Conservation (phyloP, 2,113 vertebrate genomes). For the Melozone crissalis region DNA sequence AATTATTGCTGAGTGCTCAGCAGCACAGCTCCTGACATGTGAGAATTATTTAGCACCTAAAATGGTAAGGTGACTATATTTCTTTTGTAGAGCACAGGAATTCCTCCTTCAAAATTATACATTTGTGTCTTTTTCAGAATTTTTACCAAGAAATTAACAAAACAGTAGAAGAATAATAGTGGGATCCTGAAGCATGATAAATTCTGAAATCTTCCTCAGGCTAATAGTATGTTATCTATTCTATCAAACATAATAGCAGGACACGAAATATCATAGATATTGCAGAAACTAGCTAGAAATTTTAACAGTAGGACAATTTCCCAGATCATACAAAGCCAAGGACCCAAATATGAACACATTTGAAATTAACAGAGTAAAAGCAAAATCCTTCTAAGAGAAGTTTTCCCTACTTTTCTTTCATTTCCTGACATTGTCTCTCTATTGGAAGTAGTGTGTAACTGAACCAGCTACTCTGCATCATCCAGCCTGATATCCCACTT, state of each 20-base stretch:
- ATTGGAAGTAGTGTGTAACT: neutral
- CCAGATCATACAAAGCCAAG: neutral
- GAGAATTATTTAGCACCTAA: neutral
- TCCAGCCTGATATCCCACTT: neutral
- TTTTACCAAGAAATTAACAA: neutral
- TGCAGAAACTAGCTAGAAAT: neutral
- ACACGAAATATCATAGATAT: neutral
- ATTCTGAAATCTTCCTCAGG: neutral
- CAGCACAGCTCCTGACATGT: neutral
- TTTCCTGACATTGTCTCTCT: neutral
- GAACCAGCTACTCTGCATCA: neutral
- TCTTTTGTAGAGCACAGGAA: neutral
- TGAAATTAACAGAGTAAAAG: neutral
- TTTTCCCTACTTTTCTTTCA: neutral
- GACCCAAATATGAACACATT: neutral
- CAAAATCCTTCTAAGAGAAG: neutral
- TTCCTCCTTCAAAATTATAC: neutral
- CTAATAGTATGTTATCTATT: neutral
- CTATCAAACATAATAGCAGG: neutral
- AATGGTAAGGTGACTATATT: neutral
- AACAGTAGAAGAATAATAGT: neutral
- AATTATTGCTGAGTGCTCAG: neutral
- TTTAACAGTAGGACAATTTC: neutral
- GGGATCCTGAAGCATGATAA: neutral
- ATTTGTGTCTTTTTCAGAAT: neutral